Evolutionary conservation across 2,888 invertebrate species (phyloP), one percentile per base, ranked within the genome.

Genomic region (Himalopsyche kuldschensis): DNA sequence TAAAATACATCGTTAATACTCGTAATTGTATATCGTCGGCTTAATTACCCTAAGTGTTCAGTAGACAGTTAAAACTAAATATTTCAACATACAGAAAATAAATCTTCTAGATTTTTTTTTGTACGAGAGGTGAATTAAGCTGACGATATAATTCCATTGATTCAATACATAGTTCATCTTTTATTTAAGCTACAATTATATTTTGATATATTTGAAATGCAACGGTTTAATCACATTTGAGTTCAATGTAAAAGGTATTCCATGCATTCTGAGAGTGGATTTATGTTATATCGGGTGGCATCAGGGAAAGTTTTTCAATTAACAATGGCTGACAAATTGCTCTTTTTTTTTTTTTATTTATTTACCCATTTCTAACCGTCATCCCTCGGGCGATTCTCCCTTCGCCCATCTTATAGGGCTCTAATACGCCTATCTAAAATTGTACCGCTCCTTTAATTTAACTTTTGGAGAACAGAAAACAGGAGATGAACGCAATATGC

Each of bases 301-400:
- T 69, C 69, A 69, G 69, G 27, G 15, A 30, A 69, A 69, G 69
- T 69, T 69, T 69, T 69, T 69, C 69, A 69, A 69, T 69, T 69
- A 69, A 69, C 69, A 69, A 69, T 69, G 69, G 69, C 69, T 69
- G 69, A 69, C 69, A 69, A 69, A 69, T 69, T 69, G 69, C 69
- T 69, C 69, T 27, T 35, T 41, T 41, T 15, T 69, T n/a, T 69
- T 69, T 69, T 69, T 69, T 69, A 69, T 69, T 69, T 69, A 69
- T 69, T 69, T 69, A 69, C 69, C 69, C 69, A 69, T 69, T 69
- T 69, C 69, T 8, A 69, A 69, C 15, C 69, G 69, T 69, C 69
- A 69, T 69, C 69, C 69, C 69, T 69, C 69, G 30, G 30, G 69
- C 69, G 27, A 24, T 69, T 27, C 69, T 69, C 69, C 69, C 69